Conservation (phyloP, 2,113 vertebrate genomes). For the zebrafish (Danio rerio) region GRCz12tu NC_133183.1:57887501-57888000, state of each 20-base stretch:
- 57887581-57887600: not conserved
- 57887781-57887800: constrained; percentile 20
- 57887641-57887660: constrained; percentile 16
- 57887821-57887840: constrained; percentile 49
- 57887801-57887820: constrained; percentile 50
- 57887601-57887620: constrained; percentile 9
- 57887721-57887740: constrained; percentile 29
- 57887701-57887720: constrained; percentile 19
- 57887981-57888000: constrained; percentile 44
- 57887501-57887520: too few species aligned
- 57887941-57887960: constrained; percentile 65
- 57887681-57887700: constrained; percentile 27
- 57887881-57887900: constrained; percentile 56
- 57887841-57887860: constrained; percentile 69
- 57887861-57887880: constrained; percentile 61
- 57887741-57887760: constrained; percentile 28
- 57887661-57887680: constrained; percentile 24
- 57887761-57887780: constrained; percentile 40
- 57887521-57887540: too few species aligned
- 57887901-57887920: constrained; percentile 67
- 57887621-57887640: constrained; percentile 3
- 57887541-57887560: not conserved
- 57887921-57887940: constrained; percentile 73
- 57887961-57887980: constrained; percentile 56
- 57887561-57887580: not conserved